Base-by-base conservation (phyloP, 2,797 vertebrate species). In the Notolepis coatsorum region DNA sequence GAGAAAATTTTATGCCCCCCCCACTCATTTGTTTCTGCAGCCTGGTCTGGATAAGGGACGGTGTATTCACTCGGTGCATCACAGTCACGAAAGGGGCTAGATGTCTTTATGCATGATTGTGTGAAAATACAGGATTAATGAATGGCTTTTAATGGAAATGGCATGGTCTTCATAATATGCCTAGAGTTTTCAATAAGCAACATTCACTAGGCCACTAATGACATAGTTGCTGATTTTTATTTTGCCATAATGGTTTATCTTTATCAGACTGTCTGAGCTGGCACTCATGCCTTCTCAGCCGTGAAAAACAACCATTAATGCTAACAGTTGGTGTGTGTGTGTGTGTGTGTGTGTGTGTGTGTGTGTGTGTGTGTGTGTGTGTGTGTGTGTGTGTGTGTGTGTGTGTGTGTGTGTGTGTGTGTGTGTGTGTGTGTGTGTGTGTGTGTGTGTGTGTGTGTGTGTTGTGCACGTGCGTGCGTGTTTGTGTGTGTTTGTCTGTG, bases 121-220 rank as follows among this genome's bases (percentile, higher is more conserved):
- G 12, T 23, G 50, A 31, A 33, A 2, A 42, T 31, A 38, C 21
- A 48, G 9, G 27, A 60, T 41, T n/a, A 65, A 67, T 31, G 17
- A 53, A 65, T 62, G 25, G n/a, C 10, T 69, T 51, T 41, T 70
- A 47, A 75, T 61, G 45, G 51, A 49, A 75, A 57, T 53, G 50
- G 15, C 35, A 24, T 49, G 65, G 33, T 31, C 43, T 72, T 52
- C 8, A 18, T n/a, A n/a, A n/a, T n/a, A 62, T 65, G 42, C 39
- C 23, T 45, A 47, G 30, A 54, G 20, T 72, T 67, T 58, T 37
- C 47, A 43, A 18, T 68, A 45, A 69, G 52, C 50, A 65, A 42
- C 53, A 38, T 58, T 79, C 53, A 65, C 48, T 35, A 59, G 18
- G 60, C 70, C 77, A 75, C 77, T 68, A 79, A 84, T 83, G 61